Conservation (phyloP, 1,140 invertebrate species). For the Drosophila setifemur region DNA sequence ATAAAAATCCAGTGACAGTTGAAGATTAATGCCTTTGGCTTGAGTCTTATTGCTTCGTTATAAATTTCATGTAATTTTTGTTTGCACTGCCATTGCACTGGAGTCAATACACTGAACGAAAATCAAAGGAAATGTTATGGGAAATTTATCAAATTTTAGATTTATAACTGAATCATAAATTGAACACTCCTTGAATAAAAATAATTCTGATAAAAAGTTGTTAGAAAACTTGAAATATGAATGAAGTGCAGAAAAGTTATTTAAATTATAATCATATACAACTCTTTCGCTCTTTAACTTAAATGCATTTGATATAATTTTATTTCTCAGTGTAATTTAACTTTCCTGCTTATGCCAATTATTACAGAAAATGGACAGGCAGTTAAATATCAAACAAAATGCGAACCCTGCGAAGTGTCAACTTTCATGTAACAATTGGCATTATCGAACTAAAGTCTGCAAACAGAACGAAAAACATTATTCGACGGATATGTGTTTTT, state of each 20-base stretch:
- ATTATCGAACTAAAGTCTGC: conserved; percentile 64
- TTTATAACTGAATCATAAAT: no score
- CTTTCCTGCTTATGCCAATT: conserved; percentile 35
- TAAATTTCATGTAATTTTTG: conserved; percentile 53
- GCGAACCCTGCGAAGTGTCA: conserved; percentile 56
- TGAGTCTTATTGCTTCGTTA: conserved; percentile 58
- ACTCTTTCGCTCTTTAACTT: no score
- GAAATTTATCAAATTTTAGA: no score
- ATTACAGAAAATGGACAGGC: conserved; percentile 71
- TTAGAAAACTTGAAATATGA: neutral
- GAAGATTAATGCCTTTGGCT: conserved; percentile 72
- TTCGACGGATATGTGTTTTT: no score
- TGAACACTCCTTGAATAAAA: no score
- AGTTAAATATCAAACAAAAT: conserved; percentile 12
- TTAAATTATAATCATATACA: no score
- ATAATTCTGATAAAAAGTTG: no score
- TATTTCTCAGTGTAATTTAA: neutral
- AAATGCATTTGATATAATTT: no score
- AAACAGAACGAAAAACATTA: conserved; percentile 14
- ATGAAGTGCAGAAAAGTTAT: neutral
- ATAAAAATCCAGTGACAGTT: conserved; percentile 59
- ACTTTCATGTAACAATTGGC: conserved; percentile 81
- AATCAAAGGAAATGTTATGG: neutral
- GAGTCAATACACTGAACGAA: conserved; percentile 20
- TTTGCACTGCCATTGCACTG: conserved; percentile 42